Evolutionary conservation across 2,113 vertebrate species (phyloP), one percentile per base, ranked within the genome.

Genomic region (Microcebus griseorufus): DNA sequence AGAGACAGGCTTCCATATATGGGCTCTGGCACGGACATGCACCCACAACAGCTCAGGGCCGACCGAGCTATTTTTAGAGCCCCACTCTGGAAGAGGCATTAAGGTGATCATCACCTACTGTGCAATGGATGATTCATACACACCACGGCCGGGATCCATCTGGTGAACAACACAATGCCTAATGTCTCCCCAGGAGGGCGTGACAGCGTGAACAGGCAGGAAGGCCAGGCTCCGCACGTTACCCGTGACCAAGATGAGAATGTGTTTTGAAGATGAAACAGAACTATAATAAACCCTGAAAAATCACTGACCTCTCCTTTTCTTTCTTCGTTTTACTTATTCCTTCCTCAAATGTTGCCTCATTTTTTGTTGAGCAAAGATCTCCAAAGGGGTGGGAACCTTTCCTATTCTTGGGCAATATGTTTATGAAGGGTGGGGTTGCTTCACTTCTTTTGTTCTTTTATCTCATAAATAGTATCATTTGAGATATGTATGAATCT

Each of bases 291-390:
- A 45, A 86, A 12, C 42, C 60, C 58, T 7, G 9, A 29, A 90
- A 90, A 94, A 86, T 80, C 67, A 67, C 72, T 60, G 78, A 75
- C 45, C 79, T 93, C 37, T 45, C 88, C 39, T 82, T 78, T 97
- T 90, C 32, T 29, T 96, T 93, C 92, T 96, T 73, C 37, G 10
- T 81, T 90, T 84, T 25, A 65, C 72, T 69, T 23, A 32, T 88
- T 92, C 72, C 96, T 97, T 97, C 96, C 96, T 93, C 87, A 95
- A 76, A 96, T 27, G 53, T 12, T 88, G 53, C 67, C 80, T 76
- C 51, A 39, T 65, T 73, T 93, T 76, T 83, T 58, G 37, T 65
- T 76, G 92, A 72, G 55, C 22, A 22, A 80, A 91, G 87, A 42
- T 51, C 11, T 90, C 45, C 42, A 53, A 60, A 34, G 48, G 70